These are phyloP conservation scores for Melipona bicolor DNA, from an alignment of 2,888 invertebrate species.

Conservation along the genomic window DNA sequence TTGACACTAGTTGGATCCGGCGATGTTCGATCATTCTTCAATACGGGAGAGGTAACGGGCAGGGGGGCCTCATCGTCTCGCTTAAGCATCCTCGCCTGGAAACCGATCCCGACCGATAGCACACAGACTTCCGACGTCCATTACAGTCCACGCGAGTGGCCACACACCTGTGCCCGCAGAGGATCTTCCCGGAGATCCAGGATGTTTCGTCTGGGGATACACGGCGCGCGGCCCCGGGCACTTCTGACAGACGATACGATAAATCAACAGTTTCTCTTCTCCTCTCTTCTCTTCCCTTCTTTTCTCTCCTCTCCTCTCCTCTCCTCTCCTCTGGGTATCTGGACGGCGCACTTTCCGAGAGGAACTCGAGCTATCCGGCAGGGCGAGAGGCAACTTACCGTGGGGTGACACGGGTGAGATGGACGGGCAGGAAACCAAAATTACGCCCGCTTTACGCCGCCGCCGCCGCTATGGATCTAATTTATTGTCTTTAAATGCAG, in stretches of 20 bases:
- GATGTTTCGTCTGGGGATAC: conserved; percentile 51
- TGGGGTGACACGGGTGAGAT: conserved; percentile 63
- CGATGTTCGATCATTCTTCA: conserved; percentile 22
- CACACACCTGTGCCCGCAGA: conserved; percentile 57
- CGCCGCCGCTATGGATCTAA: conserved; percentile 68
- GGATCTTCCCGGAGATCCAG: conserved; percentile 44
- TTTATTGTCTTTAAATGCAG: conserved; percentile 79
- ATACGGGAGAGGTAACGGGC: background rate
- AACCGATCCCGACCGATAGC: conserved; percentile 53
- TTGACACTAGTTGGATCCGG: conserved; percentile 31
- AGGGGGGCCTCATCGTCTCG: background rate
- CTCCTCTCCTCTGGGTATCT: conserved; percentile 60
- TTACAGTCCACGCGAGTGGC: conserved; percentile 54
- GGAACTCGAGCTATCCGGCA: conserved; percentile 37
- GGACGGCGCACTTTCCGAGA: conserved; percentile 56
- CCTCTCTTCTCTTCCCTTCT: conserved; percentile 49
- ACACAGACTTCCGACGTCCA: conserved; percentile 64
- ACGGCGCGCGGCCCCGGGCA: conserved; percentile 49
- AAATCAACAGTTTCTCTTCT: conserved; percentile 73
- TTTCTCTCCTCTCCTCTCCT: conserved; percentile 39
- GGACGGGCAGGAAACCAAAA: conserved; percentile 77
- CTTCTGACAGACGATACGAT: conserved; percentile 69
- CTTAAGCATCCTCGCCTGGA: conserved; percentile 15
- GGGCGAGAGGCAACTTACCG: conserved; percentile 27
- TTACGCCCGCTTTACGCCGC: conserved; percentile 71